Percentiles rank a stretch among this genome's conserved stretches.
Evolutionary conservation across 2,113 vertebrate genomes (phyloP).

Genomic region (Bubo bubo): DNA sequence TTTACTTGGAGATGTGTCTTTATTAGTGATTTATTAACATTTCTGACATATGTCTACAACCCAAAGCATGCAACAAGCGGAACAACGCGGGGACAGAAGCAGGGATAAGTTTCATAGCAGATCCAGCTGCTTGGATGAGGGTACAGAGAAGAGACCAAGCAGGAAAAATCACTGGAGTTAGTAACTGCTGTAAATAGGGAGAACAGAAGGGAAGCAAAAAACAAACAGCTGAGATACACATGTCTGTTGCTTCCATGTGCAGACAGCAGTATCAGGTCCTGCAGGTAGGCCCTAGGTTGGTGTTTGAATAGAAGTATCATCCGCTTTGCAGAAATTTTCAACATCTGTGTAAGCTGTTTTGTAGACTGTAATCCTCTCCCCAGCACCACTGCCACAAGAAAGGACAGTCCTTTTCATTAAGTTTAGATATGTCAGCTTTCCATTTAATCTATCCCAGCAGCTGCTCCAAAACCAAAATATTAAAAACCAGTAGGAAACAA

Average conservation of each 20-base stretch:
- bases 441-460: not conserved
- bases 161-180: not conserved
- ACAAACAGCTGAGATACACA: not conserved
- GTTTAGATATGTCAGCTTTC: not conserved
- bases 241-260: not conserved
- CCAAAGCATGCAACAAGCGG: not conserved
- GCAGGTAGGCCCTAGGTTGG: not conserved
- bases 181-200: not conserved
- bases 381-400: not conserved
- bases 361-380: not conserved
- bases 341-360: not conserved
- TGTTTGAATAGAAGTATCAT: not conserved
- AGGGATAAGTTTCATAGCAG: not conserved
- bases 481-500: not conserved
- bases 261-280: not conserved
- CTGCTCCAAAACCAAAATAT: not conserved
- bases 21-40: not conserved
- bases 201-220: not conserved
- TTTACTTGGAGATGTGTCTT: not conserved
- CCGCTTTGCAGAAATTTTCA: not conserved
- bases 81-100: not conserved
- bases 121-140: not conserved
- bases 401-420: not conserved
- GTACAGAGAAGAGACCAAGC: not conserved
- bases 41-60: rapidly evolving